These are phyloP conservation scores for Fregata magnificens DNA, from an alignment of 2,113 vertebrate species.

Conservation along the genomic window DNA sequence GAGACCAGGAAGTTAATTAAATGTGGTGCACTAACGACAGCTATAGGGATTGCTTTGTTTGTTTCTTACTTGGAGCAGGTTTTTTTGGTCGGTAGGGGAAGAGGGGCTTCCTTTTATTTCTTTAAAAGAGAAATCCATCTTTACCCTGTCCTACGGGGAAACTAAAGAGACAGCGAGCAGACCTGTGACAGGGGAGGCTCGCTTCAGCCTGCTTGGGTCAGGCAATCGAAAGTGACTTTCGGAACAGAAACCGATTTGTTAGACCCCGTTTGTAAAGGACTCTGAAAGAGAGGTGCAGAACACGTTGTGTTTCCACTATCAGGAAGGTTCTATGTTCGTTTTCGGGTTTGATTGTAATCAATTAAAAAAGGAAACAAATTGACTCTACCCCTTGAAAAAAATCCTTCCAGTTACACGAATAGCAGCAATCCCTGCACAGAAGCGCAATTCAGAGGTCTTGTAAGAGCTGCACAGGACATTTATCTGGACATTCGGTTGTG, in stretches of 20 bases:
- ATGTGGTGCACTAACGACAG: background rate
- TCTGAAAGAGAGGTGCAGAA: background rate
- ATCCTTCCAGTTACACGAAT: accelerated
- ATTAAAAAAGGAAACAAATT: background rate
- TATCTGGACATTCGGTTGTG: accelerated
- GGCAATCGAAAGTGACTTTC: background rate
- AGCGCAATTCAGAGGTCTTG: accelerated
- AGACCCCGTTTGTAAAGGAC: too few species aligned
- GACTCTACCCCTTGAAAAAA: background rate
- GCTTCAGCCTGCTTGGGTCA: background rate
- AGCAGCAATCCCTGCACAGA: background rate
- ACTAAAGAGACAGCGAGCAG: accelerated
- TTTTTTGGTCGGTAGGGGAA: background rate
- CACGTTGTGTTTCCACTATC: accelerated
- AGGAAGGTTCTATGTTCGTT: background rate
- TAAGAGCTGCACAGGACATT: accelerated
- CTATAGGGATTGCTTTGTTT: background rate
- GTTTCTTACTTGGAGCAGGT: too few species aligned
- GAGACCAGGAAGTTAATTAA: background rate
- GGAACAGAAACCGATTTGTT: too few species aligned
- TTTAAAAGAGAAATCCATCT: background rate
- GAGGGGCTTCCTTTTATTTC: background rate
- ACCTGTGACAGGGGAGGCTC: background rate
- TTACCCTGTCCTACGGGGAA: accelerated
- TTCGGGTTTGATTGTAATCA: background rate